Evolutionary conservation across 2,888 invertebrate species (phyloP), one percentile per base, ranked within the genome.

Genomic region (Hofmannophila pseudospretella): DNA sequence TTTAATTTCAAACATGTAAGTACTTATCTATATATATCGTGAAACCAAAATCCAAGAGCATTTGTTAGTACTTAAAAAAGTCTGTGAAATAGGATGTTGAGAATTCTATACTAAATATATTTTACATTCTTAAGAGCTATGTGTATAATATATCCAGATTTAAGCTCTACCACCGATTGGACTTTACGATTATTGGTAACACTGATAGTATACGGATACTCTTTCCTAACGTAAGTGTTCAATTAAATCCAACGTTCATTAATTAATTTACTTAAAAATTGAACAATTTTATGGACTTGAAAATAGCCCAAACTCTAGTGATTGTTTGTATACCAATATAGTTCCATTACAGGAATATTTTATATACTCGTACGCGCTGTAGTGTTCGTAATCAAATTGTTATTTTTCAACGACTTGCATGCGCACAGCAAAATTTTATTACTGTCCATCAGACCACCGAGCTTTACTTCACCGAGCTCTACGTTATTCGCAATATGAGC

Each of bases 111-210:
- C n/a, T n/a, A n/a, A n/a, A n/a, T n/a, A 16, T 16, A 16, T 16
- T 16, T 16, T 16, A 28, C 5, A 11, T 28, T 8, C 20, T 20
- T 20, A 10, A n/a, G n/a, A 14, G 11, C 69, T 38, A 69, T 75
- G 58, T 76, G 75, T 76, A 51, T 42, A 41, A 49, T 38, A 58
- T 28, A 28, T 59, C 59, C 59, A 58, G 65, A 72, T 74, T 68
- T 74, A 75, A 68, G 64, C 64, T 49, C 58, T 64, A 70, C 62
- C 56, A 66, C 62, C 71, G 69, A 77, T 79, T 79, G 67, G 65
- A 68, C 59, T 81, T 80, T 81, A 81, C 77, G 80, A 76, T 80
- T 74, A 75, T 78, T 54, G 74, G 57, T 54, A 57, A 64, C 52
- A 48, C 67, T 67, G 70, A 72, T 73, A 72, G 70, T 68, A 64